Conservation (phyloP, 2,888 invertebrate genomes). For the Conchocele bisecta region DNA sequence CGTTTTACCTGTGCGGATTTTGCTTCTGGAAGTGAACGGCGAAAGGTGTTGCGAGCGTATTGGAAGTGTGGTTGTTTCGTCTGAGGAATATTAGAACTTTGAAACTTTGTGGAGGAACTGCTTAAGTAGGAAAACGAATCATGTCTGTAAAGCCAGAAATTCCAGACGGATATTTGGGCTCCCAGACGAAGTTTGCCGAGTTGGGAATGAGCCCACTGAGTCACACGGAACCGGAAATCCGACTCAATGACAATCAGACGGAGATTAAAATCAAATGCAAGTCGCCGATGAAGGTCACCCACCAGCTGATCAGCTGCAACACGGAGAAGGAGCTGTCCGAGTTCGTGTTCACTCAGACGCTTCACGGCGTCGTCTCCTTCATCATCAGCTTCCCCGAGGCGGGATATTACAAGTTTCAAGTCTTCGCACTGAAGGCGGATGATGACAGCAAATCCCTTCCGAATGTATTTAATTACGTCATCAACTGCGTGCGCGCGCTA, state of each 20-base stretch:
- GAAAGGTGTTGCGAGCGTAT: too few species aligned
- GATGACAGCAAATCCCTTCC: conserved; percentile 81
- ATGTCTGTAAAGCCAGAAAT: conserved; percentile 68
- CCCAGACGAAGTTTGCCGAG: conserved; percentile 73
- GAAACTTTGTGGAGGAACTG: too few species aligned
- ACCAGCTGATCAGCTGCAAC: conserved; percentile 66
- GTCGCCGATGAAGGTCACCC: conserved; percentile 69
- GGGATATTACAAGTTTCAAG: conserved; percentile 81
- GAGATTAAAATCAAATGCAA: conserved; percentile 69
- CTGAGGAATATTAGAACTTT: too few species aligned
- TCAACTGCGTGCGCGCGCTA: conserved; percentile 70
- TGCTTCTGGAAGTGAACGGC: not conserved
- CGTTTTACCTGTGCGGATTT: not conserved
- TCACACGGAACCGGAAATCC: conserved; percentile 65
- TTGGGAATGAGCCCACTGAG: conserved; percentile 65
- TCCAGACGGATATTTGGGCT: conserved; percentile 73
- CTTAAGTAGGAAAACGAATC: too few species aligned
- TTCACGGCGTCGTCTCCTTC: conserved; percentile 64
- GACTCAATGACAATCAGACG: conserved; percentile 61
- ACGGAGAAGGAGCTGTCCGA: conserved; percentile 66
- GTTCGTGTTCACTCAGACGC: conserved; percentile 74
- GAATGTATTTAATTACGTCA: conserved; percentile 81
- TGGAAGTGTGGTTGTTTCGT: too few species aligned
- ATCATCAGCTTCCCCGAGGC: conserved; percentile 70
- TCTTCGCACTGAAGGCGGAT: conserved; percentile 77